These are phyloP conservation scores for Rhinopomastus cyanomelas DNA, from an alignment of 2,113 vertebrate species.

Conservation along the genomic window DNA sequence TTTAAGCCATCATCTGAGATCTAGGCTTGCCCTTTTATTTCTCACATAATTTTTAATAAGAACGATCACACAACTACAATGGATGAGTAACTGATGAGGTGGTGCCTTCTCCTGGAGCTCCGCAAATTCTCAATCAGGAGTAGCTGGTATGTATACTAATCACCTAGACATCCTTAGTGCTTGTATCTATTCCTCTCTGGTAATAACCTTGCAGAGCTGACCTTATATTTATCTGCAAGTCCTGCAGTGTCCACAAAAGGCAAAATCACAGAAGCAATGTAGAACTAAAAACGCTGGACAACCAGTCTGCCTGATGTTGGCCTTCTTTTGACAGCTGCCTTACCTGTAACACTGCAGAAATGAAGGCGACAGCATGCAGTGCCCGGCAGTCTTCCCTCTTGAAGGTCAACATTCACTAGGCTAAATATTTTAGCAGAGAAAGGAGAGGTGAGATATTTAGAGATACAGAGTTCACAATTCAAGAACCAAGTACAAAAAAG, in stretches of 20 bases:
- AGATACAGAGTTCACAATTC: background rate
- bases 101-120: background rate
- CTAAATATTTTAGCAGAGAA: background rate
- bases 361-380: background rate
- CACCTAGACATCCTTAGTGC: background rate
- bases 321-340: background rate
- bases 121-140: background rate
- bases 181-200: background rate
- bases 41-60: background rate
- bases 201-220: background rate
- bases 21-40: background rate
- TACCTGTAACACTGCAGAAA: background rate
- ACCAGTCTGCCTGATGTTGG: background rate
- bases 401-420: background rate
- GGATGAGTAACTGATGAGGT: background rate
- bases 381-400: background rate
- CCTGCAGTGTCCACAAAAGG: background rate
- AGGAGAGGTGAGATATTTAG: background rate
- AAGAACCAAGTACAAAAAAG: background rate
- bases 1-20: background rate
- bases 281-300: background rate
- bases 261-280: background rate
- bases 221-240: background rate
- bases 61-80: background rate
- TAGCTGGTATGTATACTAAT: background rate